Evolutionary conservation across 2,113 vertebrate species (phyloP).

Genomic region (Scytalopus superciliaris): DNA sequence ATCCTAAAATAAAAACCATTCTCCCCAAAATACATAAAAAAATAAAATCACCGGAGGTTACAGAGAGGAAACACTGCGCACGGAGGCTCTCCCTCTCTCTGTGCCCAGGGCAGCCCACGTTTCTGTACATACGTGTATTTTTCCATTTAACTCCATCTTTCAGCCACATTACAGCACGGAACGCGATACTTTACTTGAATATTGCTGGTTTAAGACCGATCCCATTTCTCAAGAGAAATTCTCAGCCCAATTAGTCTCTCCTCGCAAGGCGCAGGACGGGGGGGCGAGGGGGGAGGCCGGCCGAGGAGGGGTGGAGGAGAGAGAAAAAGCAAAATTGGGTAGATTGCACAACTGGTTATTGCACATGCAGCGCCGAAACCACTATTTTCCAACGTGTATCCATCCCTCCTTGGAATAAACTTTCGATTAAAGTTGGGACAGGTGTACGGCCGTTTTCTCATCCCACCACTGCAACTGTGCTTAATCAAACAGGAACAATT

Average conservation of each 20-base stretch:
- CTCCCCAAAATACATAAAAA: neutral
- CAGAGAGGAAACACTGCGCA: slow-evolving; percentile 8
- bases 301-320: no score
- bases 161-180: slow-evolving; percentile 54
- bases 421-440: slow-evolving; percentile 78
- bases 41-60: slow-evolving; percentile 6
- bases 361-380: neutral
- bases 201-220: slow-evolving; percentile 75
- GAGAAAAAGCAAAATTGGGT: no score
- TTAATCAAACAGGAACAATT: slow-evolving; percentile 77
- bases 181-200: slow-evolving; percentile 71
- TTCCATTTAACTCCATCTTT: slow-evolving; percentile 70
- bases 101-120: slow-evolving; percentile 63
- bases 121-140: slow-evolving; percentile 64
- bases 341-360: no score
- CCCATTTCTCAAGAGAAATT: slow-evolving; percentile 69
- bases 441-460: slow-evolving; percentile 83
- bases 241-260: slow-evolving; percentile 58
- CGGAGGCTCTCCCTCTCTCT: slow-evolving; percentile 19
- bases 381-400: slow-evolving; percentile 63
- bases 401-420: slow-evolving; percentile 71
- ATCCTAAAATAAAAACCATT: neutral
- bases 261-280: slow-evolving; percentile 38
- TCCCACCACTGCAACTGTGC: slow-evolving; percentile 69
- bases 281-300: neutral